A percentile compares a stretch with the other conserved stretches of the same genome.
phyloP scores from a whole-genome alignment of 2,113 vertebrate species.

The Cairina moschata region DNA sequence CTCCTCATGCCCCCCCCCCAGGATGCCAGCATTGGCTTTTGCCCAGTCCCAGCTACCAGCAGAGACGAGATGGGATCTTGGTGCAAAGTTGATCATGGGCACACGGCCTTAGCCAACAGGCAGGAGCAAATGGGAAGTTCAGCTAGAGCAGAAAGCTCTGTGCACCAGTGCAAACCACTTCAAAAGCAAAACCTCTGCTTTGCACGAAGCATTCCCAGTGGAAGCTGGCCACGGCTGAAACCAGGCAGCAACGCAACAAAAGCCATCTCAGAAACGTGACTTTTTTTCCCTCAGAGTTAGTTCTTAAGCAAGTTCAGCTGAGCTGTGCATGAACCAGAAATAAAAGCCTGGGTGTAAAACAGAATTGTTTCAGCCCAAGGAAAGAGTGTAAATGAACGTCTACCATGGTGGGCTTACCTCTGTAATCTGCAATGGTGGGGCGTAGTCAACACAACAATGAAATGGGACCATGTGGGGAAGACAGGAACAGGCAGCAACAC shows the following conservation, averaged over 20 bases:
- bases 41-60: background rate
- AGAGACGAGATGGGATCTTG: background rate
- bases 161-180: rapidly evolving
- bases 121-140: constrained; percentile 10
- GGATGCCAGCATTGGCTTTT: rapidly evolving
- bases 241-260: background rate
- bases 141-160: background rate
- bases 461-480: constrained; percentile 83
- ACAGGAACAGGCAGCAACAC: constrained; percentile 82
- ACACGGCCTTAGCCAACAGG: constrained; percentile 1
- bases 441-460: constrained; percentile 86
- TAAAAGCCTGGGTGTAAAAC: background rate
- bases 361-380: background rate
- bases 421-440: constrained; percentile 83
- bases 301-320: background rate
- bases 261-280: background rate
- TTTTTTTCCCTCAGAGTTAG: background rate
- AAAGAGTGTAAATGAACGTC: background rate
- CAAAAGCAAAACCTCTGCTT: background rate
- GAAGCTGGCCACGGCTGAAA: background rate
- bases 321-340: background rate
- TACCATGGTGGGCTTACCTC: constrained; percentile 79
- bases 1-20: background rate
- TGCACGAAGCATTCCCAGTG: background rate
- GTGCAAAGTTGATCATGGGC: background rate